Evolutionary conservation across 2,797 vertebrate genomes (phyloP), one percentile per base, ranked within the genome.

Genomic region (Vireo griseus): DNA sequence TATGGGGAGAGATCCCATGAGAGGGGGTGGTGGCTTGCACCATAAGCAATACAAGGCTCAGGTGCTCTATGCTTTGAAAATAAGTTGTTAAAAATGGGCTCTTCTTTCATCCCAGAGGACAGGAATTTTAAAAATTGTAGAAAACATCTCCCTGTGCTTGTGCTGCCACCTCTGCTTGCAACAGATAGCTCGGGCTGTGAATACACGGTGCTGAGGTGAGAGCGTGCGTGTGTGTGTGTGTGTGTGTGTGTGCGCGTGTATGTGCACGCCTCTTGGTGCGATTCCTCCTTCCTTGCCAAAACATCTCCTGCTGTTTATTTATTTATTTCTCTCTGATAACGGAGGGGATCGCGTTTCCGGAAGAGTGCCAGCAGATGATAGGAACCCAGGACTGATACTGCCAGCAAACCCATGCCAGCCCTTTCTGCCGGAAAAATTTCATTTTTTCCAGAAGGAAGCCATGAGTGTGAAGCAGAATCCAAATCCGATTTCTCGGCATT

Each of bases 381-480:
- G 95, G 98, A 98, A 98, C 98, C 96, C 97, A 97, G 98, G 98
- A 98, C 98, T 98, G 98, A 98, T 98, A 98, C 98, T 98, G 98
- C 98, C 98, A 98, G 98, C 96, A 94, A 97, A 96, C 93, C 94
- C 98, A 98, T 98, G 98, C 98, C 97, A 98, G 98, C 98, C 98
- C 98, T 98, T 98, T 98, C 98, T 98, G 98, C 98, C 95, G 98
- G 98, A 98, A 99, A 97, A 98, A 98, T 98, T 98, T 98, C 98
- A 98, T 99, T 98, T 99, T 97, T 99, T 99, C 98, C 98, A 98
- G 98, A 98, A 98, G 98, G 98, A 99, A 98, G 98, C 98, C 98
- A 98, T 98, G 98, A 98, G 98, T 98, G 98, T 98, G 98, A 98
- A 98, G 98, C 97, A 97, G 98, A 98, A 98, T 98, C 98, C 98